Percentiles rank a stretch among this genome's conserved stretches.
phyloP scores from a whole-genome alignment of 1,140 invertebrate species.

The Hydropsyche tenuis region DNA sequence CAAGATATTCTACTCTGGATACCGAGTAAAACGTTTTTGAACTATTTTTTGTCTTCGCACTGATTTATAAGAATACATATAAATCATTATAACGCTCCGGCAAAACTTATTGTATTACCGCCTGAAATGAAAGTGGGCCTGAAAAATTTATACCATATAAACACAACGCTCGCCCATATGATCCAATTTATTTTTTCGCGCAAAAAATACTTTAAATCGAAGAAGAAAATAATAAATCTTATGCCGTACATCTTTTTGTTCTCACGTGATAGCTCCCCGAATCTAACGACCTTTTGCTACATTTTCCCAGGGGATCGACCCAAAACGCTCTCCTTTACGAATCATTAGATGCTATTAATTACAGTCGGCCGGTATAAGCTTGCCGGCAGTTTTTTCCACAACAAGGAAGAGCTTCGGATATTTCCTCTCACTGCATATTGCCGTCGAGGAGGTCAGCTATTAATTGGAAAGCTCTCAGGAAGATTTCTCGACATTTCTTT shows the following conservation, averaged over 20 bases:
- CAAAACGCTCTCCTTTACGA: conserved; percentile 30
- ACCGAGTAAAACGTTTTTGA: conserved; percentile 13
- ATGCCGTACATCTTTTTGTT: neutral
- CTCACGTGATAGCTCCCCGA: neutral
- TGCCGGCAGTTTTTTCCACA: conserved; percentile 27
- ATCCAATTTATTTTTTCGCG: neutral
- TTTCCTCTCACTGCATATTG: conserved; percentile 32
- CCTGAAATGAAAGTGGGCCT: neutral
- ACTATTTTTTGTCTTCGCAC: conserved; percentile 26
- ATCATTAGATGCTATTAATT: conserved; percentile 38
- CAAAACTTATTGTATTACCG: conserved; percentile 14
- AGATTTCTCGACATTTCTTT: conserved; percentile 11
- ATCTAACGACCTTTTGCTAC: conserved; percentile 10
- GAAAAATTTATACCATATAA: neutral
- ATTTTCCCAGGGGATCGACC: conserved; percentile 18
- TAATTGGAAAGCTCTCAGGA: conserved; percentile 31
- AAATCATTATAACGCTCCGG: conserved; percentile 22
- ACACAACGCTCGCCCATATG: neutral
- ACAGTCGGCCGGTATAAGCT: conserved; percentile 35
- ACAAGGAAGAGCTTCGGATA: conserved; percentile 15
- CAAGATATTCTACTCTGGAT: conserved; percentile 18
- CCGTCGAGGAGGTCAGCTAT: conserved; percentile 15
- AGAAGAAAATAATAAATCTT: too few relatives aligned
- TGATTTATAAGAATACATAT: conserved; percentile 34
- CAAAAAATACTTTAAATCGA: too few relatives aligned